Evolutionary conservation across 2,888 invertebrate species (phyloP).

Genomic region (Zeuzera pyrina): DNA sequence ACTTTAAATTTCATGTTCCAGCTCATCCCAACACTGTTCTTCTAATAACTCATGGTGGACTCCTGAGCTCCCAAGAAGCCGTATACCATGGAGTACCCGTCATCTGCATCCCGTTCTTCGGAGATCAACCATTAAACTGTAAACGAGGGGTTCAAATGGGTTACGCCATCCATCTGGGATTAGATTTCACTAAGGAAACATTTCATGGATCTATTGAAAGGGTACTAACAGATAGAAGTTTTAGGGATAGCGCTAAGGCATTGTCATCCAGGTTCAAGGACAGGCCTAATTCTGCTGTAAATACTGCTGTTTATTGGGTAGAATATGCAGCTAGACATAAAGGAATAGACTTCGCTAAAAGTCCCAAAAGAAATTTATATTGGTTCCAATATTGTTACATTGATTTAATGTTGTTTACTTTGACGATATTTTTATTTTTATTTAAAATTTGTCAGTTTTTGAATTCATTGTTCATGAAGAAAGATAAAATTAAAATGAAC

Average conservation of each 20-base stretch:
- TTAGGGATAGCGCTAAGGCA: conserved; percentile 30
- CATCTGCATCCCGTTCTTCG: conserved; percentile 52
- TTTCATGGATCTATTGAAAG: conserved; percentile 29
- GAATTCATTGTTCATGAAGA: no score
- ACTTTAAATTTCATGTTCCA: conserved; percentile 14
- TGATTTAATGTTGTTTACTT: no score
- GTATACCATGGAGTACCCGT: conserved; percentile 48
- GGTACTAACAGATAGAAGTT: conserved; percentile 31
- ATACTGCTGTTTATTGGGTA: conserved; percentile 51
- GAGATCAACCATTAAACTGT: conserved; percentile 49
- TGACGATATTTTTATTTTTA: no score
- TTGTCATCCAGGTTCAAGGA: conserved; percentile 41
- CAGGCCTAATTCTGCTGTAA: conserved; percentile 33
- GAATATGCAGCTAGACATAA: conserved; percentile 49
- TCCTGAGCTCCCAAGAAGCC: conserved; percentile 48
- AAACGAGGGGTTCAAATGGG: conserved; percentile 24
- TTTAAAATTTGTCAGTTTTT: no score
- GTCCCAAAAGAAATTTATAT: background rate
- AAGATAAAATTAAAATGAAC: no score
- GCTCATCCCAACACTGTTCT: conserved; percentile 48
- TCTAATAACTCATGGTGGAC: conserved; percentile 56
- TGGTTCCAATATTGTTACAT: background rate
- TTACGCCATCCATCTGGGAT: conserved; percentile 36
- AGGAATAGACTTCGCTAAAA: conserved; percentile 25
- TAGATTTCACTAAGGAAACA: conserved; percentile 30